These are phyloP conservation scores for Aurelia coerulea DNA, from an alignment of 30 jellyfish, hydroid and myxozoan genomes.

Conservation along the genomic window DNA sequence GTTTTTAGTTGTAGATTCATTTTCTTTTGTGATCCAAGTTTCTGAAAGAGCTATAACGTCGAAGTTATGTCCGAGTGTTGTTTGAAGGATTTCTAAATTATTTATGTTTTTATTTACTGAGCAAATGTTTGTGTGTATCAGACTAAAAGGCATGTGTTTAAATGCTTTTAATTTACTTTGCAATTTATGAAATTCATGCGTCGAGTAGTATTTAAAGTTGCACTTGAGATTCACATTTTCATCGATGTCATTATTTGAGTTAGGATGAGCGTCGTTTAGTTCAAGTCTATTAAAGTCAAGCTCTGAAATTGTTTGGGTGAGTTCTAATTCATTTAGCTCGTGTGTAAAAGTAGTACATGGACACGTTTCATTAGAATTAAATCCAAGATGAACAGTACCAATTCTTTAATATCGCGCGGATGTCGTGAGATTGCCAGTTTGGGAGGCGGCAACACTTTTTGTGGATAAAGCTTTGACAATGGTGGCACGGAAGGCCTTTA, in stretches of 20 bases:
- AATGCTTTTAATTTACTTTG: too few relatives aligned
- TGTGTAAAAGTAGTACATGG: background rate
- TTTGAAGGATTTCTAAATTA: background rate
- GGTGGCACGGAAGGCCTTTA: background rate
- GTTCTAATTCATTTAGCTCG: background rate
- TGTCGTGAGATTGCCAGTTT: background rate
- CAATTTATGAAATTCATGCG: too few relatives aligned
- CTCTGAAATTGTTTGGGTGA: background rate
- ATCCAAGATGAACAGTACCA: constrained; percentile 1
- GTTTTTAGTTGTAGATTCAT: background rate
- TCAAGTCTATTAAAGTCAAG: background rate
- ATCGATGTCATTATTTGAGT: too few relatives aligned
- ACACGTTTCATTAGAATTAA: too few relatives aligned
- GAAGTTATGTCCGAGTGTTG: constrained; percentile 1
- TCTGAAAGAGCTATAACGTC: constrained; percentile 1
- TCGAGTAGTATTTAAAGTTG: too few relatives aligned
- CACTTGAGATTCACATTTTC: too few relatives aligned
- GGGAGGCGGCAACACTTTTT: background rate
- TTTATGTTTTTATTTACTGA: background rate
- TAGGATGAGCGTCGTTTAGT: too few relatives aligned
- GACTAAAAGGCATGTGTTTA: too few relatives aligned
- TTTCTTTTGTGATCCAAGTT: background rate
- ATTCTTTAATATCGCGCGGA: background rate
- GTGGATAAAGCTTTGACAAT: background rate
- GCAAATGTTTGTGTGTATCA: constrained; percentile 12